phyloP scores from a whole-genome alignment of 2,888 invertebrate genomes.

The Callinectes sapidus region DNA sequence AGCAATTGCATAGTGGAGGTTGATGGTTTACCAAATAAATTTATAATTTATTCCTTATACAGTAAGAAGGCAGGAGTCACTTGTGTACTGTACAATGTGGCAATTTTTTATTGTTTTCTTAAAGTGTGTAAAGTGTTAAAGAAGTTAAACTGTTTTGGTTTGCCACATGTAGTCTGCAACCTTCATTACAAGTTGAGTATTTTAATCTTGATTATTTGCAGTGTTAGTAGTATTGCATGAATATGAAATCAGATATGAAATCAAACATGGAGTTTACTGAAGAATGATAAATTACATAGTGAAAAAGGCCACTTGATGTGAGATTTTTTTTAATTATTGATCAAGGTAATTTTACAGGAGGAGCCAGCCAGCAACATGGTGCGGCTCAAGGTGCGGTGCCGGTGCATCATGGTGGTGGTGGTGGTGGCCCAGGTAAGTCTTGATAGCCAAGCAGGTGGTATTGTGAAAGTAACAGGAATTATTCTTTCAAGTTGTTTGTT shows the following conservation, averaged over 20 bases:
- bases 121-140: too few relatives aligned
- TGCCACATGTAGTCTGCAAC: too few relatives aligned
- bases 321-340: constrained; percentile 14
- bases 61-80: too few relatives aligned
- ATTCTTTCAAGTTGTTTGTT: not conserved
- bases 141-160: too few relatives aligned
- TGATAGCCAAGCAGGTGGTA: not conserved
- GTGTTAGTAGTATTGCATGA: not conserved
- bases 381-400: constrained; percentile 58
- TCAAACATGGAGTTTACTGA: not conserved
- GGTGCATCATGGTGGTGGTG: constrained; percentile 49
- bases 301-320: not conserved
- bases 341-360: not conserved
- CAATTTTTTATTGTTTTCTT: too few relatives aligned
- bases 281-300: not conserved
- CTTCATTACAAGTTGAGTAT: too few relatives aligned
- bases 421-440: constrained; percentile 53
- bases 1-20: too few relatives aligned
- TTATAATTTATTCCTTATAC: too few relatives aligned
- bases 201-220: too few relatives aligned
- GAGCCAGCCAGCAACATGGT: constrained; percentile 52
- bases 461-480: not conserved
- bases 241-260: not conserved
- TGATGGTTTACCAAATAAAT: too few relatives aligned
- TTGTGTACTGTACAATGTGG: too few relatives aligned